Conservation (phyloP, 2,888 invertebrate genomes). For the Drosophila anomelani region DNA sequence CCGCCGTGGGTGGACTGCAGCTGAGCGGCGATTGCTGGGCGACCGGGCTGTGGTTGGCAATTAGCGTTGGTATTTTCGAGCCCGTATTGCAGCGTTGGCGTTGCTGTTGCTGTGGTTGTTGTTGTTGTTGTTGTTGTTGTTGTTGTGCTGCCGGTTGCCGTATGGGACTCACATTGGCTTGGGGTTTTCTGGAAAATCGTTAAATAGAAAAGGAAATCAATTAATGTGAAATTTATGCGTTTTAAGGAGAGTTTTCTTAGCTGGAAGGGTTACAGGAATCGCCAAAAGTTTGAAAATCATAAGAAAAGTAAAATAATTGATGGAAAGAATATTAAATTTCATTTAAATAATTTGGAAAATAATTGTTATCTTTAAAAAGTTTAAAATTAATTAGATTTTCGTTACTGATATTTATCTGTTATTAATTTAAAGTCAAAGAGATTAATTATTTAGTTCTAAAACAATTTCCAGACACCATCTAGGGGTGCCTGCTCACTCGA, state of each 20-base stretch:
- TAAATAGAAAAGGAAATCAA: constrained; percentile 29
- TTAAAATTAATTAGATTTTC: background rate
- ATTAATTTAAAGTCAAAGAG: background rate
- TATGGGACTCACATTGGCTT: constrained; percentile 85
- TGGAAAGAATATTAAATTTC: too few relatives aligned
- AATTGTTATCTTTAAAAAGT: background rate
- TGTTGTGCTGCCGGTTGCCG: constrained; percentile 77
- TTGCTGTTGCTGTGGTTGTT: constrained; percentile 64
- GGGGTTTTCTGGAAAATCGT: constrained; percentile 85
- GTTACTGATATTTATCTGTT: background rate
- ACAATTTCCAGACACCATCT: background rate
- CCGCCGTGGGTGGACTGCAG: constrained; percentile 80
- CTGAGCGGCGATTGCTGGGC: constrained; percentile 75
- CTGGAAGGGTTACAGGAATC: background rate
- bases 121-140: constrained; percentile 65
- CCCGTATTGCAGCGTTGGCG: constrained; percentile 85
- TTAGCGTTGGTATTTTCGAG: constrained; percentile 84
- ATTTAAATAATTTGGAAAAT: background rate
- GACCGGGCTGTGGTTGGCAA: constrained; percentile 81
- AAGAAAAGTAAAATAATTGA: background rate
- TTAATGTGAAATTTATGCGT: constrained; percentile 26
- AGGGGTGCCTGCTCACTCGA: background rate
- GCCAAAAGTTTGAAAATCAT: constrained; percentile 11
- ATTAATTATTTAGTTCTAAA: background rate
- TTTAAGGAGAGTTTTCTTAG: background rate